A percentile compares a stretch with the other conserved stretches of the same genome.
Conservation (phyloP, 2,888 invertebrate genomes). For the Danaus chrysippus region DNA sequence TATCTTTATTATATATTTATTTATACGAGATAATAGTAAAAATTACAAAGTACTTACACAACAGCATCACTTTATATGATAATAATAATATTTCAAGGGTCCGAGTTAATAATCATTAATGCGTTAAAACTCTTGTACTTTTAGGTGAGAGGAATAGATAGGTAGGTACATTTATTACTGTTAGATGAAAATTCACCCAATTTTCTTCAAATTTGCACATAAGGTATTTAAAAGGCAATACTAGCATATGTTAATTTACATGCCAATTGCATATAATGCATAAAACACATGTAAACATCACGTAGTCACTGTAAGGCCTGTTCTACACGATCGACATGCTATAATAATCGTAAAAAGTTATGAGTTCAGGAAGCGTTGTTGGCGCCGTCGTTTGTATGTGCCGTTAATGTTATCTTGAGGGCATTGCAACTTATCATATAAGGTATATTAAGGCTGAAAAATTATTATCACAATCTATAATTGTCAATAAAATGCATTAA, state of each 20-base stretch:
- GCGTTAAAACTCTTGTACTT: too few species aligned
- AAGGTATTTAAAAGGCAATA: too few species aligned
- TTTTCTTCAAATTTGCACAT: neutral
- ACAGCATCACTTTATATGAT: too few species aligned
- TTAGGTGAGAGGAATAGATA: too few species aligned
- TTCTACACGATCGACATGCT: slow-evolving; percentile 35
- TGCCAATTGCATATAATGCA: too few species aligned
- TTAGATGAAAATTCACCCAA: too few species aligned
- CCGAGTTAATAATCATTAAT: too few species aligned
- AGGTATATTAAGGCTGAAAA: neutral
- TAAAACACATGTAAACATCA: slow-evolving; percentile 3
- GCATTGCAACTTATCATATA: neutral
- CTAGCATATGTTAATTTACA: too few species aligned
- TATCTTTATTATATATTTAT: neutral
- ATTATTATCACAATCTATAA: neutral
- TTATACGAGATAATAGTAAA: neutral
- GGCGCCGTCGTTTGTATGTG: slow-evolving; percentile 32
- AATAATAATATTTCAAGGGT: too few species aligned
- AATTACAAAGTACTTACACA: too few species aligned
- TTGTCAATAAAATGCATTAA: too few species aligned
- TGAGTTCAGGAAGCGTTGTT: slow-evolving; percentile 38
- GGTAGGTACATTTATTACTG: too few species aligned
- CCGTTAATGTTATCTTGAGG: neutral
- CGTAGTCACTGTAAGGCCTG: slow-evolving; percentile 31
- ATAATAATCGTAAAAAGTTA: slow-evolving; percentile 40